These are phyloP conservation scores for Atrichornis clamosus DNA, from an alignment of 2,113 vertebrate genomes.

Conservation along the genomic window DNA sequence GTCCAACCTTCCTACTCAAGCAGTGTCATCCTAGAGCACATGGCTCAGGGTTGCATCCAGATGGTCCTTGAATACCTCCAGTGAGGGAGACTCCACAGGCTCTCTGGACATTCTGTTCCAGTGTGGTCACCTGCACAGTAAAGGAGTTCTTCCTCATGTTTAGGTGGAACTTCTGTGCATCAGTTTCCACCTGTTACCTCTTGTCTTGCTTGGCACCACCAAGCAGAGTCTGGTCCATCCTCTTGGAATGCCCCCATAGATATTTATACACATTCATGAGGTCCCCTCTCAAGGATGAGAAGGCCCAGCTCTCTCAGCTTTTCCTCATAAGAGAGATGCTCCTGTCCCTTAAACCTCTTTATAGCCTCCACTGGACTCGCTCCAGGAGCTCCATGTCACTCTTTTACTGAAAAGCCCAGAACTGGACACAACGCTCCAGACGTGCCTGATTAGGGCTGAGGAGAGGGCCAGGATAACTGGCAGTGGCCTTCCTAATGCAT, in stretches of 20 bases:
- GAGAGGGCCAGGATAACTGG: not conserved
- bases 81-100: not conserved
- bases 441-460: not conserved
- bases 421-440: not conserved
- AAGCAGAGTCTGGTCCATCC: not conserved
- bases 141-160: not conserved
- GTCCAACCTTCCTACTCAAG: not conserved
- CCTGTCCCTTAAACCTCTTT: not conserved
- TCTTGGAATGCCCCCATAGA: not conserved
- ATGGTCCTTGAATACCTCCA: not conserved
- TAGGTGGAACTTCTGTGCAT: not conserved
- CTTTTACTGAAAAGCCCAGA: not conserved
- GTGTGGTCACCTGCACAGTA: not conserved
- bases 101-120: not conserved
- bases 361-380: not conserved
- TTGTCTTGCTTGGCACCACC: not conserved
- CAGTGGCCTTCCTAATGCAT: rapidly evolving
- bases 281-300: not conserved
- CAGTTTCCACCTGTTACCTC: not conserved
- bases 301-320: not conserved
- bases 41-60: not conserved
- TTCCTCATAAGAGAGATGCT: not conserved
- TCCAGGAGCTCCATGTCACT: not conserved
- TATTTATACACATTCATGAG: not conserved
- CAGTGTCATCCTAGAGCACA: not conserved